A percentile compares a stretch with the other conserved stretches of the same genome.
These are phyloP conservation scores for Philopotamus ludificatus DNA, from an alignment of 1,140 invertebrate species.

Conservation along the genomic window DNA sequence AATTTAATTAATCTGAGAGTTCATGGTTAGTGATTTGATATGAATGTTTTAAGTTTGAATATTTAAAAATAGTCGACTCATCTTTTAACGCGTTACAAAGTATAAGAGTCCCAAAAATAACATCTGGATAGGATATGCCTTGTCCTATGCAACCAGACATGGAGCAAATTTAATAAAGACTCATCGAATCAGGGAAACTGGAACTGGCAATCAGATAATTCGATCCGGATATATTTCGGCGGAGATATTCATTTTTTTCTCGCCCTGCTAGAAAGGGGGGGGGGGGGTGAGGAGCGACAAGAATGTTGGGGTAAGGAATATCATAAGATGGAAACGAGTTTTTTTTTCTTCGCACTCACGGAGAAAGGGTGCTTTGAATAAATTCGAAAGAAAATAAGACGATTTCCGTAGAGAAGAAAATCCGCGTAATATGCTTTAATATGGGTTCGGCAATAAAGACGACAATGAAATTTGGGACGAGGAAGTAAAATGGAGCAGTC, in stretches of 20 bases:
- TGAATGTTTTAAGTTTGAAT: no score
- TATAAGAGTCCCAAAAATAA: no score
- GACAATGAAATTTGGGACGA: conserved; percentile 21
- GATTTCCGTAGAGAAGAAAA: not conserved
- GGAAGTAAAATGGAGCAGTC: conserved; percentile 20
- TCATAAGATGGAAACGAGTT: conserved; percentile 24
- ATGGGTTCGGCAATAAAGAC: conserved; percentile 22
- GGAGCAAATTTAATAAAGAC: not conserved
- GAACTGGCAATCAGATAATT: not conserved
- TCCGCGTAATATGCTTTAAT: conserved; percentile 19
- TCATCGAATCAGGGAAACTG: not conserved
- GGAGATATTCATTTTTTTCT: conserved; percentile 11
- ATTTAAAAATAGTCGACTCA: no score
- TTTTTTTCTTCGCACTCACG: conserved; percentile 14
- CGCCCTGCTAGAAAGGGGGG: not conserved
- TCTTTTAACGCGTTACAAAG: no score
- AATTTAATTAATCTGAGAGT: no score
- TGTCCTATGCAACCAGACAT: not conserved
- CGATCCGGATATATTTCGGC: not conserved
- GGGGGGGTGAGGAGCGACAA: not conserved
- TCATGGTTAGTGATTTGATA: no score
- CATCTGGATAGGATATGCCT: no score
- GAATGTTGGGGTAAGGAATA: not conserved
- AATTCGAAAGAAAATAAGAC: conserved; percentile 9
- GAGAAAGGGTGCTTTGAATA: conserved; percentile 14